Base-by-base conservation (phyloP, 2,113 vertebrate genomes). In the Ptyas mucosa region DNA sequence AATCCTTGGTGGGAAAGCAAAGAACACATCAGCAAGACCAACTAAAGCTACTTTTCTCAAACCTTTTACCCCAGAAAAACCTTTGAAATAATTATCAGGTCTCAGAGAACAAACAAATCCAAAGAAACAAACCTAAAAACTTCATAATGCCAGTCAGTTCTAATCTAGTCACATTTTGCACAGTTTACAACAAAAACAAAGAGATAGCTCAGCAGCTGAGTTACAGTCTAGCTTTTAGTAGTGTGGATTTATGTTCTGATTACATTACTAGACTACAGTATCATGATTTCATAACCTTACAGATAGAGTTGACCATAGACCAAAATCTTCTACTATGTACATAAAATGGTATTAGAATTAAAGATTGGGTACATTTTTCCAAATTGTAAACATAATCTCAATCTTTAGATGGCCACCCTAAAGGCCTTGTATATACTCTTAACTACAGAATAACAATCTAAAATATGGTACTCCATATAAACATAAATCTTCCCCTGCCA, bases 301-400 rank as follows among this genome's bases (percentile, higher is more conserved):
- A 92, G n/a, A 54, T 88, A 94, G 93, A 94, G 91, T 91, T 95
- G 95, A 96, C 94, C 95, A 53, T 87, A 85, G 88, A 54, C 29
- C 96, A 96, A 97, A 96, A 97, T 96, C 96, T 96, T 93, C 96
- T 96, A 97, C 91, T 96, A 87, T 18, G 23, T 90, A 89, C 94
- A 96, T 96, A 97, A 97, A 97, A 95, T 93, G 55, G 46, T 55
- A 53, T 93, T 96, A 95, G 11, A 29, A 96, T 96, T 94, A 96
- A 96, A 97, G 95, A 95, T 94, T 91, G 94, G 93, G 88, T 94
- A 57, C 92, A 91, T 93, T 94, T 92, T 94, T 87, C 39, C 94
- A 75, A 89, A 95, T 92, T 94, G 96, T 93, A 96, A 91, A 64
- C 57, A 58, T 64, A 29, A 75, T 75, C 64, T 34, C 29, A 75